Evolutionary conservation across 2,888 invertebrate genomes (phyloP), one percentile per base, ranked within the genome.

Genomic region (Tachina fera): DNA sequence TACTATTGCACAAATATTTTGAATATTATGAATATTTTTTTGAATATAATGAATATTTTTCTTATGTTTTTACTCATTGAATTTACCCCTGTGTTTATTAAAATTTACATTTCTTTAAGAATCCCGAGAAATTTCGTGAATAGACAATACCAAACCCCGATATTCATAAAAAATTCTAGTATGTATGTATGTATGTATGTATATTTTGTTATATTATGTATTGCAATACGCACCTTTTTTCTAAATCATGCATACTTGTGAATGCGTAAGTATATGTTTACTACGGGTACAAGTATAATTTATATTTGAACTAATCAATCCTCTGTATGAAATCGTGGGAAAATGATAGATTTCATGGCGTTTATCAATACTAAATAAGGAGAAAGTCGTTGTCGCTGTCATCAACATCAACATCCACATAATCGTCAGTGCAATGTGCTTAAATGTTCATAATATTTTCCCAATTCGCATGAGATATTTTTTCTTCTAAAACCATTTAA

Each of bases 291-390:
- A 9, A 41, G 45, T 86, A 86, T 86, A 79, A 86, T 86, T 86
- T 86, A 86, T 86, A 79, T 79, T 67, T 79, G 75, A 79, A 83
- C 67, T 86, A 86, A 86, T 86, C 86, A 83, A 79, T 83, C 71
- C 82, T 45, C 47, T 75, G 78, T 86, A 79, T 83, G 84, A 88
- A 89, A 92, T 91, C 91, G 91, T 91, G 91, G 91, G 92, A 91
- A 91, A 91, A 90, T 91, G 91, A 91, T 90, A 91, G 91, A 91
- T 91, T 91, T 90, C 90, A 89, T 90, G 90, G 89, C 90, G 84
- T 86, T 86, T 83, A 79, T 79, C 83, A 79, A 72, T 79, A 61
- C 86, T 83, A 76, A 79, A 86, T 75, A 83, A 51, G 83, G 83
- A 81, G 79, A 79, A 83, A 86, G 61, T 76, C 65, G 60, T 61